These are phyloP conservation scores for Coreoperca whiteheadi DNA, from an alignment of 2,113 vertebrate genomes.

Conservation along the genomic window DNA sequence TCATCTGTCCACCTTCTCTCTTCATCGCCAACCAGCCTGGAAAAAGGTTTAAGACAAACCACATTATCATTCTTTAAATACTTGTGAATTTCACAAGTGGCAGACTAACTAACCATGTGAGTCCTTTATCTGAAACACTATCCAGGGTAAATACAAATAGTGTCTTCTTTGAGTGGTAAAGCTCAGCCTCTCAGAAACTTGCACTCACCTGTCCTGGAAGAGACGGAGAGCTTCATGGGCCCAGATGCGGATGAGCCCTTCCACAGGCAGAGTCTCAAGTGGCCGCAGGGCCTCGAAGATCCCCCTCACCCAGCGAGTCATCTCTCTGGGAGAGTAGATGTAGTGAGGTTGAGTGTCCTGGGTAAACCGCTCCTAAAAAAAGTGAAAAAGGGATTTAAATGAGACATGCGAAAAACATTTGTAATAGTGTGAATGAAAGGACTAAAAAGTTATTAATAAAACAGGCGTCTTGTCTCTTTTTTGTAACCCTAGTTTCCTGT, in stretches of 20 bases:
- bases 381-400: not conserved
- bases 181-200: not conserved
- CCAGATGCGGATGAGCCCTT: conserved; percentile 98
- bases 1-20: conserved; percentile 99
- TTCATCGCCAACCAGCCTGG: conserved; percentile 95
- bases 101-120: not conserved
- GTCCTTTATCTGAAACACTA: not conserved
- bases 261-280: conserved; percentile 95
- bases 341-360: conserved; percentile 99
- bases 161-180: not conserved
- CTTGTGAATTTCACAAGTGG: not conserved
- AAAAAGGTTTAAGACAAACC: not conserved
- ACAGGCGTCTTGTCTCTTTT: not conserved
- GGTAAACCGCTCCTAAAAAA: conserved; percentile 97
- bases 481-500: not conserved
- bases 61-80: not conserved
- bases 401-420: not conserved
- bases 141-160: not conserved
- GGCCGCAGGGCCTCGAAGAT: conserved; percentile 96
- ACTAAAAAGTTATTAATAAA: not conserved
- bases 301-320: conserved; percentile 98
- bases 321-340: conserved; percentile 98
- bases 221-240: conserved; percentile 98
- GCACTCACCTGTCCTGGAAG: conserved; percentile 95
- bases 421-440: not conserved